phyloP scores from a whole-genome alignment of 2,113 vertebrate species.

The Cavia porcellus region DNA sequence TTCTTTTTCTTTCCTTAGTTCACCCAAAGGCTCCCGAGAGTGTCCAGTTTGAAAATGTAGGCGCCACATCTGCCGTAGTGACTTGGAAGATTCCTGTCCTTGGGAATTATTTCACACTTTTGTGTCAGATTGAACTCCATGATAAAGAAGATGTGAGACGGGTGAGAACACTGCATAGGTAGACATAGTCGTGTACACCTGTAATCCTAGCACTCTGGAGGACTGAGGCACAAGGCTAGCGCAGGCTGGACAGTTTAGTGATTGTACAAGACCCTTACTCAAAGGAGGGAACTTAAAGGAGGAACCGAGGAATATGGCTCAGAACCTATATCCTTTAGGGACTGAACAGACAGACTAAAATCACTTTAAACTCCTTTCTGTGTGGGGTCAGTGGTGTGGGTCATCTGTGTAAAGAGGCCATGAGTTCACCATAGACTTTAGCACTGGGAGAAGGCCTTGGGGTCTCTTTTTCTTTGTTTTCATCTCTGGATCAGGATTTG shows the following conservation, averaged over 20 bases:
- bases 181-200: not conserved
- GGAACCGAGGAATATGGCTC: not conserved
- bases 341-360: not conserved
- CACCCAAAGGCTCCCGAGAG: constrained; percentile 77
- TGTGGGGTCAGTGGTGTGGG: not conserved
- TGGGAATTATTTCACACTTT: constrained; percentile 42
- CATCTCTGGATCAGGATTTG: not conserved
- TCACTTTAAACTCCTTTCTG: not conserved
- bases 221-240: not conserved
- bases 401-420: not conserved
- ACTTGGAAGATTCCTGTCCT: constrained; percentile 76
- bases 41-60: constrained; percentile 48
- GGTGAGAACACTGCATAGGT: constrained; percentile 74
- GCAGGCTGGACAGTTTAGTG: not conserved
- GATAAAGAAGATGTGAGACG: constrained; percentile 66
- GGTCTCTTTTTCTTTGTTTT: not conserved
- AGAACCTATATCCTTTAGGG: not conserved
- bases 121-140: constrained; percentile 84
- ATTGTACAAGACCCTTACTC: not conserved
- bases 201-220: not conserved
- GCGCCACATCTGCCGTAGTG: constrained; percentile 74
- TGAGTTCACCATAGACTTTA: not conserved
- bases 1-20: constrained; percentile 82
- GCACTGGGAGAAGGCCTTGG: not conserved
- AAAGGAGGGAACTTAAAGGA: not conserved